phyloP scores from a whole-genome alignment of 2,797 vertebrate genomes.

The Amblyopsis hoosieri region DNA sequence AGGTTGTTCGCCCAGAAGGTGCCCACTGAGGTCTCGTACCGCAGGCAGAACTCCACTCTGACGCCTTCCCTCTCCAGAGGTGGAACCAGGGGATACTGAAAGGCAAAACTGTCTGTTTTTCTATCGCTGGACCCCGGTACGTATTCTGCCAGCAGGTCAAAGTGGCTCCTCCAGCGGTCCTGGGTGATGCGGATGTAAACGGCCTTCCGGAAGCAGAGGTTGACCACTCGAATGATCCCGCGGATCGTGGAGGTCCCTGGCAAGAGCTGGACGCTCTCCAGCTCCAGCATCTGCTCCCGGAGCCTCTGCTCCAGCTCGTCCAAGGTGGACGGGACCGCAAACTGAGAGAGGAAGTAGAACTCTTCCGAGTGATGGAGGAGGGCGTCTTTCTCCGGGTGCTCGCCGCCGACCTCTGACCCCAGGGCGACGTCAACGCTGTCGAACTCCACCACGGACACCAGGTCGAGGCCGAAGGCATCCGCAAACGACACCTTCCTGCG shows the following conservation, averaged over 20 bases:
- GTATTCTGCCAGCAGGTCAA: slow-evolving; percentile 89
- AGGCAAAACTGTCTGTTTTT: slow-evolving; percentile 90
- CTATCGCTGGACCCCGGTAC: slow-evolving; percentile 89
- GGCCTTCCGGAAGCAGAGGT: slow-evolving; percentile 88
- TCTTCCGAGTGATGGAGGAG: slow-evolving; percentile 72
- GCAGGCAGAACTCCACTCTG: slow-evolving; percentile 91
- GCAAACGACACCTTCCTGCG: slow-evolving; percentile 95
- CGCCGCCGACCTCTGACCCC: slow-evolving; percentile 44
- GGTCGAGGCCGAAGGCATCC: slow-evolving; percentile 90
- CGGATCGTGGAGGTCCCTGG: slow-evolving; percentile 84
- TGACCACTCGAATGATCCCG: slow-evolving; percentile 88
- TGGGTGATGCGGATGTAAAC: slow-evolving; percentile 86
- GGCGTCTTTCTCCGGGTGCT: slow-evolving; percentile 55
- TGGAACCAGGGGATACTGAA: slow-evolving; percentile 85
- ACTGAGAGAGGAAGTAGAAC: slow-evolving; percentile 83
- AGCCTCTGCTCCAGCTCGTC: slow-evolving; percentile 84
- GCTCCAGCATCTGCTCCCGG: slow-evolving; percentile 80
- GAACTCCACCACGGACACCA: slow-evolving; percentile 96
- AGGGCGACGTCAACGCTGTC: slow-evolving; percentile 73
- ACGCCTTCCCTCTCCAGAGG: slow-evolving; percentile 82
- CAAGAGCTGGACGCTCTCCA: slow-evolving; percentile 86
- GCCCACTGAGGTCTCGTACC: slow-evolving; percentile 86
- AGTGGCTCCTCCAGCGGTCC: slow-evolving; percentile 87
- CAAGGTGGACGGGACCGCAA: slow-evolving; percentile 79
- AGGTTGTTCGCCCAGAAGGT: slow-evolving; percentile 94